phyloP scores from a whole-genome alignment of 2,113 vertebrate species.

The Pimephales promelas region DNA sequence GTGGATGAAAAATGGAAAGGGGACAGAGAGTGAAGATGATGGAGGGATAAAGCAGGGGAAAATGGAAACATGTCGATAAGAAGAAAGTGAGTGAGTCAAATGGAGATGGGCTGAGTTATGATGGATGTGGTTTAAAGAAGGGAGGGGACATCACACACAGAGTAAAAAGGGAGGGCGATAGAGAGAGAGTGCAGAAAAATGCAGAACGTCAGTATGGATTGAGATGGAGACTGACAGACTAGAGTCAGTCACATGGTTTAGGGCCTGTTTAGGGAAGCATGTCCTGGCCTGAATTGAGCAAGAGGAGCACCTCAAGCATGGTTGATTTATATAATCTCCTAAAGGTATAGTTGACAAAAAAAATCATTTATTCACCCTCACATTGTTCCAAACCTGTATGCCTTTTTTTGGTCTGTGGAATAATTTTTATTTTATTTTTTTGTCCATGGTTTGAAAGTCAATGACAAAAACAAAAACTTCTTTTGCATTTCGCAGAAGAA shows the following conservation, averaged over 20 bases:
- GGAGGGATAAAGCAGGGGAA: slow-evolving; percentile 73
- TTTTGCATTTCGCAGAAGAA: not conserved
- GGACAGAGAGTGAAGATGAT: slow-evolving; percentile 70
- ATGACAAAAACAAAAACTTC: not conserved
- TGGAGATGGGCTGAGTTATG: slow-evolving; percentile 71
- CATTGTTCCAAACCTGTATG: not conserved
- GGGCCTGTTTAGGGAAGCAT: slow-evolving; percentile 56
- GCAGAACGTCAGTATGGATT: slow-evolving; percentile 51
- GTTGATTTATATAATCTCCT: slow-evolving; percentile 7
- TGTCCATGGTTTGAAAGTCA: not conserved
- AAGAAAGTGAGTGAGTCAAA: slow-evolving; percentile 68
- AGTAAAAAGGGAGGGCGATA: slow-evolving; percentile 18
- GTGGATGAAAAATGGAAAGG: slow-evolving; percentile 69
- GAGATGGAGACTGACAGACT: slow-evolving; percentile 64
- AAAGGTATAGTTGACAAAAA: slow-evolving; percentile 12
- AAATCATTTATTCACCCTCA: not conserved
- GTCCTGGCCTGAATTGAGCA: slow-evolving; percentile 65
- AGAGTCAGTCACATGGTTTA: slow-evolving; percentile 62
- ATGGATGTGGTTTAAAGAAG: slow-evolving; percentile 71
- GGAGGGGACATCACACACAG: slow-evolving; percentile 43
- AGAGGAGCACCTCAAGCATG: not conserved
- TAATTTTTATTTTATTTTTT: not conserved
- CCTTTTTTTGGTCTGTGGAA: not conserved
- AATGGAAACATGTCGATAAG: slow-evolving; percentile 80
- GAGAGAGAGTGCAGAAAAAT: slow-evolving; percentile 22